Evolutionary conservation across 35 echinoderm and acorn worm species (phyloP), one percentile per base, ranked within the genome.

Genomic region (Strongylocentrotus purpuratus): DNA sequence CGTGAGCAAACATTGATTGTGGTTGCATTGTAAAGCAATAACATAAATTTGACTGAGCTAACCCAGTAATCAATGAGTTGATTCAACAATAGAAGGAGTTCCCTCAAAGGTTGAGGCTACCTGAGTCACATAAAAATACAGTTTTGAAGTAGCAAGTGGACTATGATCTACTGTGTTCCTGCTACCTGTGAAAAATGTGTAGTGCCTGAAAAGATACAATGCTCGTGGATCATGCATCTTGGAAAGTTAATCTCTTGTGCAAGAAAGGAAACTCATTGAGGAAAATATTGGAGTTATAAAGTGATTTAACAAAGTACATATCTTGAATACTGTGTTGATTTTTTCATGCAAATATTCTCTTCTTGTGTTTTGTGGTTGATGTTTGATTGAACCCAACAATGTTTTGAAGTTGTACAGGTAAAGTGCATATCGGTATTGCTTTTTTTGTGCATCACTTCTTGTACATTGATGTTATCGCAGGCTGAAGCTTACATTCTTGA

Each of bases 1-100:
- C 65, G 25, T 78, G 65, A 78, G 65, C 65, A 78, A 78, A 78
- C 65, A 78, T 78, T n/a, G 15, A 78, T 78, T 78, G 65, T 78
- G 65, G 65, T 78, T 78, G 25, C 65, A n/a, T 78, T 78, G 65
- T 78, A 22, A 28, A 78, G 65, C 5, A 78, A 78, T 28, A 78
- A 22, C 65, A n/a, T 78, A 78, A 78, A 78, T 22, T 6, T 78
- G 8, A 55, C 65, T 28, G 65, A 78, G 65, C 22, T 78, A 15
- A n/a, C 65, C 65, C 65, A 78, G 25, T 78, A 15, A 78, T 78
- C 65, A 78, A 7, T 78, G 65, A 78, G 22, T 78, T 78, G 20
- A 78, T 78, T 78, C 20, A 78, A 28, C 20, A 7, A 78, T 78
- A 18, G 8, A 7, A 78, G 65, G 65, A 78, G 65, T 78, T 78